Percentiles rank a stretch among this genome's conserved stretches.
These are phyloP conservation scores for Pao palembangensis DNA, from an alignment of 2,113 vertebrate genomes.

Conservation along the genomic window DNA sequence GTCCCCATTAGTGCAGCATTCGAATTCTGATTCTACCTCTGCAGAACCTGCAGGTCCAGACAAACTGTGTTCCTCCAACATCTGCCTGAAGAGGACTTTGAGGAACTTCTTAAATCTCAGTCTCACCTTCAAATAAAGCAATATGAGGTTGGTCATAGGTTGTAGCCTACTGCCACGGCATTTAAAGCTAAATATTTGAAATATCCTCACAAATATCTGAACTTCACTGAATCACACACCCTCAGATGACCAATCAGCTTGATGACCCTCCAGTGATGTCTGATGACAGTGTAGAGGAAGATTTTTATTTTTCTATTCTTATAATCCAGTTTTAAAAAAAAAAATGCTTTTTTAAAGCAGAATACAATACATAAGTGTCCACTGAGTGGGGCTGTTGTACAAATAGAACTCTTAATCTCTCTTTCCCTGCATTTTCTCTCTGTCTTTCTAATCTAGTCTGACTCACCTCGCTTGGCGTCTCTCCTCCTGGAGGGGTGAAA, in stretches of 20 bases:
- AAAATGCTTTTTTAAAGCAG: background rate
- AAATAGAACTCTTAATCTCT: constrained; percentile 3
- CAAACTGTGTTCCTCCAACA: constrained; percentile 58
- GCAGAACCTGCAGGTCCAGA: constrained; percentile 25
- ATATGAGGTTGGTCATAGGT: too few species aligned
- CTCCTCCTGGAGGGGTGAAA: constrained; percentile 89
- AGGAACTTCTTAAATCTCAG: constrained; percentile 86
- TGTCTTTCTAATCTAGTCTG: background rate
- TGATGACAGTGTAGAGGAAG: too few species aligned
- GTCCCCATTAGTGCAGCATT: background rate
- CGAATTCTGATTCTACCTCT: background rate
- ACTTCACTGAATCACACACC: too few species aligned
- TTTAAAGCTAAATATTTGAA: too few species aligned
- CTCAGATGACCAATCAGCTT: too few species aligned
- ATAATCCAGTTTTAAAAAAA: background rate
- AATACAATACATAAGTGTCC: constrained; percentile 10
- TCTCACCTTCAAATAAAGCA: constrained; percentile 76
- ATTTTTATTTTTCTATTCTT: too few species aligned
- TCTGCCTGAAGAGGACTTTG: constrained; percentile 79
- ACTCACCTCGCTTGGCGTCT: constrained; percentile 88
- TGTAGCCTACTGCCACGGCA: too few species aligned
- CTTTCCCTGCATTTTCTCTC: background rate
- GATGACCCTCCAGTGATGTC: too few species aligned
- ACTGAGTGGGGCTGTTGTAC: constrained; percentile 22
- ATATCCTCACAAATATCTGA: too few species aligned